Evolutionary conservation across 2,888 invertebrate species (phyloP).

Genomic region (Pemphredon lugubris): DNA sequence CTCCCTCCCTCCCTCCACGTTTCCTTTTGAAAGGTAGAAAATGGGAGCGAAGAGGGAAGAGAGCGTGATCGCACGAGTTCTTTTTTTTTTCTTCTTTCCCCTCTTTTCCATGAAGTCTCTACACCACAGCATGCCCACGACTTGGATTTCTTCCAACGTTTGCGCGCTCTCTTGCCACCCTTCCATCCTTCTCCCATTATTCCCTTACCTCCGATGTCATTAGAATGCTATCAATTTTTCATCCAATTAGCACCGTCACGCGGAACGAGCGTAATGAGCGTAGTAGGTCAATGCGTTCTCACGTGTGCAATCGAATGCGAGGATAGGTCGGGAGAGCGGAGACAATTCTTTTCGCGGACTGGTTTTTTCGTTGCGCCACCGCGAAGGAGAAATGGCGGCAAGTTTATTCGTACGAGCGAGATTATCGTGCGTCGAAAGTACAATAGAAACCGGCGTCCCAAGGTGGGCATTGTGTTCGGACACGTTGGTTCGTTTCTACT

Average conservation of each 20-base stretch:
- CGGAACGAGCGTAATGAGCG: slow-evolving; percentile 40
- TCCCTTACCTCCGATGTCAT: slow-evolving; percentile 28
- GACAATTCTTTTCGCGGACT: slow-evolving; percentile 12
- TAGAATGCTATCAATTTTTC: slow-evolving; percentile 63
- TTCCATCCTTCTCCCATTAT: slow-evolving; percentile 18
- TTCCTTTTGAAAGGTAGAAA: slow-evolving; percentile 10
- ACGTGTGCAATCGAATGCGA: slow-evolving; percentile 20
- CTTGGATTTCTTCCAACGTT: slow-evolving; percentile 56
- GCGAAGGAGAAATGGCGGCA: slow-evolving; percentile 3
- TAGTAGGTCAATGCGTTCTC: slow-evolving; percentile 54
- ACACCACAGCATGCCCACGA: slow-evolving; percentile 12
- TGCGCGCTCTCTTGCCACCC: slow-evolving; percentile 8
- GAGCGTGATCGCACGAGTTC: slow-evolving; percentile 5
- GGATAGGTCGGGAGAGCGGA: slow-evolving; percentile 21
- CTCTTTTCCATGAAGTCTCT: slow-evolving; percentile 7
- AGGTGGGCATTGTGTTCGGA: slow-evolving; percentile 11
- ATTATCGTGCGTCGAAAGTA: slow-evolving; percentile 14
- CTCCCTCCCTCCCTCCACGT: slow-evolving; percentile 7
- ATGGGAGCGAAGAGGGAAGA: slow-evolving; percentile 14
- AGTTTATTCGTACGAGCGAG: not conserved
- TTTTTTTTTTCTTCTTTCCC: slow-evolving; percentile 10
- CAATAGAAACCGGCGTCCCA: slow-evolving; percentile 13
- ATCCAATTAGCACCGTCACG: slow-evolving; percentile 55
- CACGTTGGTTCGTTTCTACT: slow-evolving; percentile 1
- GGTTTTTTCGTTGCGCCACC: slow-evolving; percentile 5